Conservation (phyloP, 2,797 vertebrate genomes). For the Miichthys miiuy region DNA sequence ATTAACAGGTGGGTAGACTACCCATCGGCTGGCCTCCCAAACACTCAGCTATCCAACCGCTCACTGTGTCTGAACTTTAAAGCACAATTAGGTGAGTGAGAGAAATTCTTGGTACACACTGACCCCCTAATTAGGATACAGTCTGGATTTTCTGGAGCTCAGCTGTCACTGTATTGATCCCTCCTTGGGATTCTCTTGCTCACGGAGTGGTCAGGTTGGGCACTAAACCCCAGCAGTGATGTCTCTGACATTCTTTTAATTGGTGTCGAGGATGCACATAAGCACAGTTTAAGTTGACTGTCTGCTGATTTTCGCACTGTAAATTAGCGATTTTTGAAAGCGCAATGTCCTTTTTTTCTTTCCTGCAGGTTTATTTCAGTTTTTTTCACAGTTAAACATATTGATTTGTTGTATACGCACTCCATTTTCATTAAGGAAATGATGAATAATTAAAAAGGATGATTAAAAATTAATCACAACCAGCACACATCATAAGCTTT, state of each 20-base stretch:
- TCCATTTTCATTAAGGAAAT: constrained; percentile 69
- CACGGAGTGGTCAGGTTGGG: constrained; percentile 53
- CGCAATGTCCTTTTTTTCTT: neutral
- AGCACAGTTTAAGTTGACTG: constrained; percentile 20
- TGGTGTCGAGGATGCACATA: constrained; percentile 40
- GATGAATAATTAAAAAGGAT: constrained; percentile 76
- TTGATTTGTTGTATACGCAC: constrained; percentile 64
- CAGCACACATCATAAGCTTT: constrained; percentile 67
- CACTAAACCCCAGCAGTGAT: constrained; percentile 43
- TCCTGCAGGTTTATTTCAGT: constrained; percentile 27
- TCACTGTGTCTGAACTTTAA: constrained; percentile 78
- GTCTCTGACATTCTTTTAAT: constrained; percentile 49
- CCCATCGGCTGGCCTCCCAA: constrained; percentile 73
- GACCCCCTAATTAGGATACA: constrained; percentile 82
- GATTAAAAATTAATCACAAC: constrained; percentile 79
- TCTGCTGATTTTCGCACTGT: neutral
- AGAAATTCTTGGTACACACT: constrained; percentile 69
- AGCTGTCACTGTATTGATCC: constrained; percentile 83
- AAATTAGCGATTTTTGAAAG: constrained; percentile 10
- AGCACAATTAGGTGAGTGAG: constrained; percentile 77
- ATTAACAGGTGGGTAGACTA: constrained; percentile 86
- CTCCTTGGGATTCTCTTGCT: constrained; percentile 65
- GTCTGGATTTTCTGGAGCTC: constrained; percentile 75
- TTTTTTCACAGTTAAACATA: constrained; percentile 52
- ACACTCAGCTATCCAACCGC: constrained; percentile 67